phyloP scores from a whole-genome alignment of 2,113 vertebrate genomes.

The Sula dactylatra region DNA sequence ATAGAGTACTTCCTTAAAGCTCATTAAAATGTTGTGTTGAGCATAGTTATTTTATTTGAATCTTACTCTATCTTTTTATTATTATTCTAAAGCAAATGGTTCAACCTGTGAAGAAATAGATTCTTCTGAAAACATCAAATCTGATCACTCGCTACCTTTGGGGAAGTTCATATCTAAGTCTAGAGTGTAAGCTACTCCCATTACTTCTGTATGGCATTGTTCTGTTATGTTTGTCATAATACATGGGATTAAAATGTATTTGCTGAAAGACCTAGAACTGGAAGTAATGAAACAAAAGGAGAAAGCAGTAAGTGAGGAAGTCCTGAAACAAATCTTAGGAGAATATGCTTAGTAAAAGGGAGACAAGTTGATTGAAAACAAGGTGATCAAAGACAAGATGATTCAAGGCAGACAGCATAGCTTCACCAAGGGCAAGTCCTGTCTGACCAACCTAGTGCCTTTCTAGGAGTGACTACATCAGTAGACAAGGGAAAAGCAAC shows the following conservation, averaged over 20 bases:
- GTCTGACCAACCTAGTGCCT: too few species aligned
- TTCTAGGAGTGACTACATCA: too few species aligned
- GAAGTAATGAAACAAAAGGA: not conserved
- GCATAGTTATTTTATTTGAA: not conserved
- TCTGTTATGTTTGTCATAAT: not conserved
- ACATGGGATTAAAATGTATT: not conserved
- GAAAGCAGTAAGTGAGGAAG: not conserved
- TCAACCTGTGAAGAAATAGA: not conserved
- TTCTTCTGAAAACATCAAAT: not conserved
- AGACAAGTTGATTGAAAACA: not conserved
- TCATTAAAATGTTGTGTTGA: not conserved
- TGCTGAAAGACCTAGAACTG: not conserved
- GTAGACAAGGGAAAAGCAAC: too few species aligned
- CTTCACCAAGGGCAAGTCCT: too few species aligned
- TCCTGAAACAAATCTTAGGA: not conserved
- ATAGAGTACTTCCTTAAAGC: not conserved
- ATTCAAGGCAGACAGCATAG: too few species aligned
- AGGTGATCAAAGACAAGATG: too few species aligned
- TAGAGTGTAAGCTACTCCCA: not conserved
- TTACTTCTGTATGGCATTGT: not conserved
- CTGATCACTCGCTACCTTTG: accelerated
- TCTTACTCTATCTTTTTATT: not conserved
- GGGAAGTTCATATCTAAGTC: not conserved
- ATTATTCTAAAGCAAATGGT: not conserved
- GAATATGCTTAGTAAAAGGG: not conserved